A percentile compares a stretch with the other conserved stretches of the same genome.
These are phyloP conservation scores for Caenorhabditis angaria DNA, from an alignment of 2,888 invertebrate species.

Conservation along the genomic window DNA sequence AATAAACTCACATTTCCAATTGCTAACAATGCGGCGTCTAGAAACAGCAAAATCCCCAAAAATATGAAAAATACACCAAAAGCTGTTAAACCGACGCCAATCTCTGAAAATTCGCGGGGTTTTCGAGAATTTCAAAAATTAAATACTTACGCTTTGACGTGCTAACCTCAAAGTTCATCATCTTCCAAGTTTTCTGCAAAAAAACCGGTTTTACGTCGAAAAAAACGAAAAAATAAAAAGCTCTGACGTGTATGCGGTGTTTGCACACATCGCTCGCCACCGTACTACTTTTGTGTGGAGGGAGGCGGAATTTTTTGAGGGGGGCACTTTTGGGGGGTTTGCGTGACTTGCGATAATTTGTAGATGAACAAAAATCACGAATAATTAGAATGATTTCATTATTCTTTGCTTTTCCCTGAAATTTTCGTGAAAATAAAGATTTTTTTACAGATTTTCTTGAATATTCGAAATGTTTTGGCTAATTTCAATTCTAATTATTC, in stretches of 20 bases:
- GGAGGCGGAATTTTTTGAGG: not conserved
- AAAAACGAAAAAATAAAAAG: not conserved
- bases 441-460: not conserved
- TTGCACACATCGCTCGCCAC: not conserved
- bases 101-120: constrained; percentile 78
- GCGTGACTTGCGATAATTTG: not conserved
- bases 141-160: constrained; percentile 58
- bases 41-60: constrained; percentile 88
- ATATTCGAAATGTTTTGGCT: not conserved
- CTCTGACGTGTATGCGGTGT: constrained; percentile 4
- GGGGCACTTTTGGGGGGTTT: not conserved
- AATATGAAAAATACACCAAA: constrained; percentile 95
- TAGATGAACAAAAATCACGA: not conserved
- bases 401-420: not conserved
- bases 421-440: not conserved
- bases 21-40: constrained; percentile 96
- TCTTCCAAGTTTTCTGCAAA: constrained; percentile 17
- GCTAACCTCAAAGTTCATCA: constrained; percentile 66
- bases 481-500: not conserved
- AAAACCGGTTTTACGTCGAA: not conserved
- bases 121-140: too few species aligned
- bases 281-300: not conserved
- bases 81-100: constrained; percentile 93
- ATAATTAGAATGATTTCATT: constrained; percentile 1
- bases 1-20: constrained; percentile 93